phyloP scores from a whole-genome alignment of 2,797 vertebrate species.

The Enteromius argenteus region DNA sequence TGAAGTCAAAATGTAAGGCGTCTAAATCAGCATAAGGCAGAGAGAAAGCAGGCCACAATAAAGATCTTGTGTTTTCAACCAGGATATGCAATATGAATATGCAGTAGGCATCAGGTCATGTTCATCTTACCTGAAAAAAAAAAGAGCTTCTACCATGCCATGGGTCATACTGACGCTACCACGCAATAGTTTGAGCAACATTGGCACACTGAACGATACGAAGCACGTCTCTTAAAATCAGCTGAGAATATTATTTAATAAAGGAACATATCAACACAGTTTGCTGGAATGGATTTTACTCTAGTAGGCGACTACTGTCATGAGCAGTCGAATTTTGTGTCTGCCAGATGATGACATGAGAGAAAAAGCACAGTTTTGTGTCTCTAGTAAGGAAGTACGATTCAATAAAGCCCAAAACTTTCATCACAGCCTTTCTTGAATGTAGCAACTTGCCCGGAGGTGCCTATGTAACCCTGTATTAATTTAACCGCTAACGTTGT shows the following conservation, averaged over 20 bases:
- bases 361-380: slow-evolving; percentile 57
- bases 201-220: slow-evolving; percentile 52
- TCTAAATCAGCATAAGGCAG: slow-evolving; percentile 69
- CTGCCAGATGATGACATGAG: slow-evolving; percentile 22
- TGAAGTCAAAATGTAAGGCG: slow-evolving; percentile 70
- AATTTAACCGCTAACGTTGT: background rate
- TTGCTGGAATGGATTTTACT: slow-evolving; percentile 9
- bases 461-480: background rate
- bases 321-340: slow-evolving; percentile 18
- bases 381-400: slow-evolving; percentile 47
- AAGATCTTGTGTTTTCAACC: background rate
- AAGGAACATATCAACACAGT: slow-evolving; percentile 21
- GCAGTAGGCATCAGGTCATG: slow-evolving; percentile 17
- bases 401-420: slow-evolving; percentile 49
- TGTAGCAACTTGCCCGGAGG: slow-evolving; percentile 25
- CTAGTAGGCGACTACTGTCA: background rate
- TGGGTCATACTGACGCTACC: background rate
- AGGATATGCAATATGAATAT: slow-evolving; percentile 10
- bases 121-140: background rate
- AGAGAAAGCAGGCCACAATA: slow-evolving; percentile 26
- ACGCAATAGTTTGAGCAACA: background rate
- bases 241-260: no score
- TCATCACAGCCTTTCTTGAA: slow-evolving; percentile 24
- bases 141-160: background rate
- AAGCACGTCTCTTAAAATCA: slow-evolving; percentile 17